Evolutionary conservation across 2,113 vertebrate genomes (phyloP), one percentile per base, ranked within the genome.

Genomic region (Saccopteryx bilineata): DNA sequence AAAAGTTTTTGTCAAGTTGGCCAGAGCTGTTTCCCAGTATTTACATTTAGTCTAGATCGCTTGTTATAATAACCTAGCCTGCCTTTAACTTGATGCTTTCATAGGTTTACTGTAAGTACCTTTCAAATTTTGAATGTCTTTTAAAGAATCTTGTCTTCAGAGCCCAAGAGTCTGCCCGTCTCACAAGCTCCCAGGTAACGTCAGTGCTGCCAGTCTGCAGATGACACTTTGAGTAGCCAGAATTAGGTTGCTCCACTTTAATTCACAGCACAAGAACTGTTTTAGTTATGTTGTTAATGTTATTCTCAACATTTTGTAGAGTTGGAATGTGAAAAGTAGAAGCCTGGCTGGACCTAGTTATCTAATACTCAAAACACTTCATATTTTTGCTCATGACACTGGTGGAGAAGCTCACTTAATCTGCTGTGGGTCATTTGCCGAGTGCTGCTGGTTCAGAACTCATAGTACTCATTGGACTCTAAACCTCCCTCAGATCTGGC

Each of bases 11-110:
- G 5, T 89, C 14, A 56, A 12, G 2, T 33, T 54, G 63, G 24
- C 50, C 7, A 54, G 66, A 76, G 31, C 48, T 7, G 5, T 69
- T 74, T 54, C 54, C 12, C 28, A 69, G 12, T 46, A 58, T 68
- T 90, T 72, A 66, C 19, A 60, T 52, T 87, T 87, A 71, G 76
- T 83, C 6, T 48, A 90, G 33, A 69, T 90, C 83, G 13, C 69
- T 95, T 87, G 54, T 84, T 7, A 4, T 52, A 69, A 74, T 81
- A 80, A 65, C 46, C 15, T 28, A 28, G 9, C 12, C 13, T 92
- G 52, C 56, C 60, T 85, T 81, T 69, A 39, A 60, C 14, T 31
- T 90, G 58, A 31, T 69, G 13, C 46, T 88, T 82, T 79, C 33
- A 87, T 52, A 71, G 46, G 23, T 69, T 89, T 72, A 74, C n/a